Conservation (phyloP, 1,140 invertebrate genomes). For the Lordiphosa stackelbergi region DNA sequence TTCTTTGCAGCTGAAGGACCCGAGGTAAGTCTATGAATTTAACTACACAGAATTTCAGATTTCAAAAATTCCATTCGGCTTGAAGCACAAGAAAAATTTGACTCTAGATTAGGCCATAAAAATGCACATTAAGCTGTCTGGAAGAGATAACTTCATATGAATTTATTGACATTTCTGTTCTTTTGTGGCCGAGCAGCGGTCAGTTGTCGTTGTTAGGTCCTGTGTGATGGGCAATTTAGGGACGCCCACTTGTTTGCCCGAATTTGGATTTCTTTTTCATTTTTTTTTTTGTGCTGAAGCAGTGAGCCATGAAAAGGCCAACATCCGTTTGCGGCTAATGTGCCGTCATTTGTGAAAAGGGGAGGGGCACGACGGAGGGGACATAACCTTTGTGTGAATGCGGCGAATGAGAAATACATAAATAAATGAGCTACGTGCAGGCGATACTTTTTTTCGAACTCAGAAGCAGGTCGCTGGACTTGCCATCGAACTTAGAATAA, state of each 20-base stretch:
- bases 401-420: conserved; percentile 57
- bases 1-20: conserved; percentile 32
- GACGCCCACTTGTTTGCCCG: conserved; percentile 47
- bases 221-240: conserved; percentile 13
- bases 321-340: conserved; percentile 71
- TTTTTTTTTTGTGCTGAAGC: conserved; percentile 22
- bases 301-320: conserved; percentile 68
- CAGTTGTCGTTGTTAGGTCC: conserved; percentile 16
- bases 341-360: conserved; percentile 56
- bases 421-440: conserved; percentile 70
- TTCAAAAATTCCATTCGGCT: conserved; percentile 35
- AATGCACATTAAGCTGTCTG: conserved; percentile 72
- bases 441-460: conserved; percentile 16
- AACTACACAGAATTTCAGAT: conserved; percentile 31
- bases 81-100: conserved; percentile 52
- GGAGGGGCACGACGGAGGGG: conserved; percentile 9
- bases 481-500: no score
- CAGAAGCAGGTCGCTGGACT: not conserved
- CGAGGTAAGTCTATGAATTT: conserved; percentile 48
- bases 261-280: conserved; percentile 17
- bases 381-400: conserved; percentile 55
- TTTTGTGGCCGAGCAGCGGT: conserved; percentile 23
- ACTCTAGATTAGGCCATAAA: conserved; percentile 71
- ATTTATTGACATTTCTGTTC: conserved; percentile 65
- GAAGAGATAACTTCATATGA: conserved; percentile 73